Conservation (phyloP, 2,113 vertebrate species). For the Onychostoma macrolepis region DNA sequence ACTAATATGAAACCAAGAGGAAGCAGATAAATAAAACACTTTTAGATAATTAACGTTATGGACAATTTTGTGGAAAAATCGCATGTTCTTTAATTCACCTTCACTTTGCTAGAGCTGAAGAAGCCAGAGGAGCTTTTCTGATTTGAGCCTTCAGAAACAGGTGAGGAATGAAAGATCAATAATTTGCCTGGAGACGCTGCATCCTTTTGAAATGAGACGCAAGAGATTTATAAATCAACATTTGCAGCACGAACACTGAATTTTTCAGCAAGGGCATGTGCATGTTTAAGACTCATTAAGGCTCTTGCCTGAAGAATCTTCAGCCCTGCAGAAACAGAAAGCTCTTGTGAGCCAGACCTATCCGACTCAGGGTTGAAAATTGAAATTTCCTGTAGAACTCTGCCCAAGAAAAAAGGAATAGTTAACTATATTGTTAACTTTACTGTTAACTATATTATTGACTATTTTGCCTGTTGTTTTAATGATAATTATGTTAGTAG, state of each 20-base stretch:
- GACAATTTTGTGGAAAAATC: not conserved
- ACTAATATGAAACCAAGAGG: constrained; percentile 58
- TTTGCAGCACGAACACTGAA: not conserved
- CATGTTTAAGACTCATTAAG: not conserved
- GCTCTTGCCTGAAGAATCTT: constrained; percentile 72
- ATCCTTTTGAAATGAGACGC: constrained; percentile 59
- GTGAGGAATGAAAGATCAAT: constrained; percentile 75
- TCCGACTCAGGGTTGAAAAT: constrained; percentile 62
- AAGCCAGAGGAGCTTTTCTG: constrained; percentile 69
- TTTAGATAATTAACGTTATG: not conserved
- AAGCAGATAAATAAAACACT: not conserved
- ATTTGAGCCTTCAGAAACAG: constrained; percentile 64
- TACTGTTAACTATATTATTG: not conserved
- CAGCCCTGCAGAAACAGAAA: constrained; percentile 71
- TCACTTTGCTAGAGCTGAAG: constrained; percentile 74
- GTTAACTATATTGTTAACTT: not conserved
- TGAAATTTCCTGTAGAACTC: constrained; percentile 74
- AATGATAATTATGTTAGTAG: not conserved
- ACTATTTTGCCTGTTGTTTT: not conserved
- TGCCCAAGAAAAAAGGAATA: constrained; percentile 31
- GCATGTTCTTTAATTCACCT: constrained; percentile 62
- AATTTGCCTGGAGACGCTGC: constrained; percentile 75
- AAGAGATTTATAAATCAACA: not conserved
- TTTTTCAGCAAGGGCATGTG: not conserved
- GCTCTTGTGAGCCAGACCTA: constrained; percentile 62